Base-by-base conservation (phyloP, 37 sponge, comb jelly and placozoan species). In the Diacarnus erythraeanus region DNA sequence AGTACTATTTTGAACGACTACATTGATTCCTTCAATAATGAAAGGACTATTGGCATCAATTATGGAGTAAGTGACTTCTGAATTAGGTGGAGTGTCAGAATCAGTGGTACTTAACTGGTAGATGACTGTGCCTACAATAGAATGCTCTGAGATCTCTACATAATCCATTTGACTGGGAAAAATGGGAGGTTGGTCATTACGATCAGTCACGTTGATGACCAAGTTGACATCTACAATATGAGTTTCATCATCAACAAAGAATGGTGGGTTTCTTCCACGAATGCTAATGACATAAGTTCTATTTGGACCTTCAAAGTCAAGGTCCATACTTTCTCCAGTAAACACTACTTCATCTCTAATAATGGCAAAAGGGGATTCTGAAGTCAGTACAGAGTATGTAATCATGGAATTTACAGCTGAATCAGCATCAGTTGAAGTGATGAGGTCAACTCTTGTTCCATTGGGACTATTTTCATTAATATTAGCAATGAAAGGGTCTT, bases 171-270 rank as follows among this genome's bases (percentile, higher is more conserved):
- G 41, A 12, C 9, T 1, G 37, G 84, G 59, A 54, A 94, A 83
- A 25, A 85, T 57, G 2, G 95, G 95, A 3, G 84, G 73, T 26
- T 86, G 30, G 51, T 91, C 90, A 42, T 95, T 95, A 2, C 82
- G 58, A 59, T 88, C 81, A 36, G 43, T 74, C 20, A 95, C 33
- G 56, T 77, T 86, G 8, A 95, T 66, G 0, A 63, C 64, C 3
- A 92, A 42, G 42, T 39, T 64, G 0, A 86, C 82, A 37, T 77
- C 65, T 6, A 37, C 60, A 58, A 43, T 74, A 22, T 64, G 80
- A 3, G 81, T 83, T 2, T n/a, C 59, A 71, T 89, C 84, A 36
- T 70, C 75, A 26, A 71, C 26, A 42, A 76, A 39, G 35, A 9
- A 17, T 47, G 93, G 86, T 3, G 71, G 72, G 78, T 93, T 88